phyloP scores from a whole-genome alignment of 2,888 invertebrate genomes.

The Epistrophe eligans region DNA sequence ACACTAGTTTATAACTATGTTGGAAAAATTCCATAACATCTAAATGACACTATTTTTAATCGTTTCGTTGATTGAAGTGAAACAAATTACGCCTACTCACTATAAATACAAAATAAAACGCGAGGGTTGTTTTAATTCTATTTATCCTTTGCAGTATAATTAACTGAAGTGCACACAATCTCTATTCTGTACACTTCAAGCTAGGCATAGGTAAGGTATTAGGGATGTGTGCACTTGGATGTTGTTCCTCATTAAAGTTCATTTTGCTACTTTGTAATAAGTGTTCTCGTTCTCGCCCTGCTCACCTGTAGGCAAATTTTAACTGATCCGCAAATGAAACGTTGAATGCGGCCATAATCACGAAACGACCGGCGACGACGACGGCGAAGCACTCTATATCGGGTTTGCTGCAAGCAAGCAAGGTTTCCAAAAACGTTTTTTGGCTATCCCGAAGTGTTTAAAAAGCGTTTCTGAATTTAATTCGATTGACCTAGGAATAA shows the following conservation, averaged over 20 bases:
- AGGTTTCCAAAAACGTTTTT: not conserved
- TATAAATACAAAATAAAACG: not conserved
- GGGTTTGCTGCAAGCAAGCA: not conserved
- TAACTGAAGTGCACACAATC: slow-evolving; percentile 13
- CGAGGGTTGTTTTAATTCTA: not conserved
- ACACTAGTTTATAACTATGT: not conserved
- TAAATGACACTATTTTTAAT: not conserved
- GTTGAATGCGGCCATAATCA: slow-evolving; percentile 78
- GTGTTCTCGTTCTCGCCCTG: slow-evolving; percentile 43
- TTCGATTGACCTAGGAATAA: slow-evolving; percentile 28
- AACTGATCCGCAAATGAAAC: slow-evolving; percentile 82
- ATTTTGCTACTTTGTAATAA: slow-evolving; percentile 3
- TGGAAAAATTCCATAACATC: not conserved
- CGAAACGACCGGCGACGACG: no score
- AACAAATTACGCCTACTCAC: slow-evolving; percentile 4
- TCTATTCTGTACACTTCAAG: not conserved
- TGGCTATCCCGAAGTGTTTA: not conserved
- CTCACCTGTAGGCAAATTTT: slow-evolving; percentile 82
- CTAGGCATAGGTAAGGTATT: not conserved
- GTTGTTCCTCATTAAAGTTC: slow-evolving; percentile 1
- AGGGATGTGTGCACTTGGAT: not conserved
- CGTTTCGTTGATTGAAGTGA: slow-evolving; percentile 3
- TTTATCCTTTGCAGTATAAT: slow-evolving; percentile 22
- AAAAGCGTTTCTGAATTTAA: slow-evolving; percentile 18
- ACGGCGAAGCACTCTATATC: not conserved